These are phyloP conservation scores for Polypedilum pembai DNA, from an alignment of 1,140 invertebrate genomes.

Conservation along the genomic window DNA sequence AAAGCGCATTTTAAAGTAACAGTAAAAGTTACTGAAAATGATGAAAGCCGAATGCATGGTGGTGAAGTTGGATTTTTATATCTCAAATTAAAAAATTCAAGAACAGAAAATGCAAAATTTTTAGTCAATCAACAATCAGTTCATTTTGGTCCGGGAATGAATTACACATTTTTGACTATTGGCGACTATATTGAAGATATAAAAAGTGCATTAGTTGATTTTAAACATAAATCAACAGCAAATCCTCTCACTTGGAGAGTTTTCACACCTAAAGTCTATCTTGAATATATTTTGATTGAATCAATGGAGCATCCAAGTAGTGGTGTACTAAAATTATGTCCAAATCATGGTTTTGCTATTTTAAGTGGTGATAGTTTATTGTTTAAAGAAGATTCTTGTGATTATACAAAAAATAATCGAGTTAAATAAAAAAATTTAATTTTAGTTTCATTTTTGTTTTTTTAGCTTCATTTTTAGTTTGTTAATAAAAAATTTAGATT, in stretches of 20 bases:
- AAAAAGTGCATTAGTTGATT: constrained; percentile 58
- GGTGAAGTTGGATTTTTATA: constrained; percentile 63
- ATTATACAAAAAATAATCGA: background rate
- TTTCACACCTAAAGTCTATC: constrained; percentile 59
- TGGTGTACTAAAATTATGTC: background rate
- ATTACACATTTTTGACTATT: constrained; percentile 59
- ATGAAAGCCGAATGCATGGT: constrained; percentile 61
- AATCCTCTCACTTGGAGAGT: constrained; percentile 78
- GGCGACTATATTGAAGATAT: constrained; percentile 57
- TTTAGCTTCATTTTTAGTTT: too few species aligned
- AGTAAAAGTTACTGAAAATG: constrained; percentile 62
- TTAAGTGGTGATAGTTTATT: background rate
- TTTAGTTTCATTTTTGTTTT: too few species aligned
- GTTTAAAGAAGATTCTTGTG: background rate
- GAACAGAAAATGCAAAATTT: constrained; percentile 50
- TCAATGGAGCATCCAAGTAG: constrained; percentile 57
- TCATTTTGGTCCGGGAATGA: constrained; percentile 62
- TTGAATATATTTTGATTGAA: constrained; percentile 61
- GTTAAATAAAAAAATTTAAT: too few species aligned
- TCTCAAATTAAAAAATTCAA: constrained; percentile 54
- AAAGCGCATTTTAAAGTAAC: constrained; percentile 65
- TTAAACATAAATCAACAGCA: constrained; percentile 68
- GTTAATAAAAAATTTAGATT: too few species aligned
- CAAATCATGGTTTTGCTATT: background rate
- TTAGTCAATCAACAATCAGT: constrained; percentile 43